Evolutionary conservation across 23 tunicate species (phyloP), one percentile per base, ranked within the genome.

Genomic region (Oikopleura albicans): DNA sequence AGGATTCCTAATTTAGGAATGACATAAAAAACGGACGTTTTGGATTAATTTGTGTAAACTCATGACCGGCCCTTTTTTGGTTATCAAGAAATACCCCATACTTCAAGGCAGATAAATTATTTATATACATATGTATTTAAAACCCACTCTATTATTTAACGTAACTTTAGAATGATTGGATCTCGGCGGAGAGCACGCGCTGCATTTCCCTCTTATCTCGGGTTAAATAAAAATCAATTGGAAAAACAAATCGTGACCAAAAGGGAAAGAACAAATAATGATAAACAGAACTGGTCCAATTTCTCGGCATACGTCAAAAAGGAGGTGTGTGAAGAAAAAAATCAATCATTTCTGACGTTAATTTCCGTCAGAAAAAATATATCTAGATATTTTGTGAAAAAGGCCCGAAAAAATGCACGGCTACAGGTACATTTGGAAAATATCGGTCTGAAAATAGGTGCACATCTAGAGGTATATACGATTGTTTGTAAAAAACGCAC

Each of bases 121-220:
- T n/a, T n/a, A n/a, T n/a, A n/a, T n/a, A n/a, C n/a, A n/a, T n/a
- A n/a, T n/a, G n/a, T n/a, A n/a, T n/a, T n/a, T n/a, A n/a, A n/a
- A n/a, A n/a, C n/a, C n/a, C n/a, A n/a, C n/a, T n/a, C n/a, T n/a
- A n/a, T n/a, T n/a, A n/a, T n/a, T n/a, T n/a, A n/a, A n/a, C n/a
- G n/a, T n/a, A n/a, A 49, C 8, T 8, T 49, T 49, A 8, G 22
- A 22, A 71, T 71, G 79, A 16, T 71, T 37, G 79, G 79, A 37
- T 71, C 79, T 12, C 79, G 79, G 79, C 79, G 34, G 79, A 71
- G 79, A 31, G 79, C 79, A 71, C 28, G 36, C 37, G 28, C 79
- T 2, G 79, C 79, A 31, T 71, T 71, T 71, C 79, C 79, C 37
- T 71, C 79, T 34, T 71, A 71, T 71, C 31, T 71, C 37, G 79